A percentile compares a stretch with the other conserved stretches of the same genome.
Evolutionary conservation across 2,113 vertebrate species (phyloP).

Genomic region (Hyperopisus bebe): DNA sequence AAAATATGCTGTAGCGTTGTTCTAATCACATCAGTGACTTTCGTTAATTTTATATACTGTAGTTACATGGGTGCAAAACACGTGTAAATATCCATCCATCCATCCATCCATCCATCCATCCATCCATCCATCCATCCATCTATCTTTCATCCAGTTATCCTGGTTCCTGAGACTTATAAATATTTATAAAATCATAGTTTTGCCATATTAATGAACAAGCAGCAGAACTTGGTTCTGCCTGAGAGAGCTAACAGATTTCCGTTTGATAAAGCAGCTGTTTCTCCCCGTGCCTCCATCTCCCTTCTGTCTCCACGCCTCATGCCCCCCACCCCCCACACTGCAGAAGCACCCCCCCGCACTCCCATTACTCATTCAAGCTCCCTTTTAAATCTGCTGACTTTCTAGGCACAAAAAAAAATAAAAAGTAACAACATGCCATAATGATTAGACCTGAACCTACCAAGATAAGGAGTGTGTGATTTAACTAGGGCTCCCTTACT

Average conservation of each 20-base stretch:
- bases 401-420: constrained; percentile 23
- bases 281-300: not conserved
- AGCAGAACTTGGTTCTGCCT: not conserved
- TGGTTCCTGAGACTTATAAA: not conserved
- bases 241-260: not conserved
- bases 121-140: not conserved
- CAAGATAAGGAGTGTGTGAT: constrained; percentile 43
- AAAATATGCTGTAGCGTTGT: not conserved
- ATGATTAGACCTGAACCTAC: constrained; percentile 39
- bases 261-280: not conserved
- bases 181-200: constrained; percentile 5
- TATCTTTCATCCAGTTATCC: not conserved
- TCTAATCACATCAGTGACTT: not conserved
- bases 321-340: not conserved
- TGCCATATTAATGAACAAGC: not conserved
- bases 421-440: constrained; percentile 34
- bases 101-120: not conserved
- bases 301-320: not conserved
- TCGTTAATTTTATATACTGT: not conserved
- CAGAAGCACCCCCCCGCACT: not conserved
- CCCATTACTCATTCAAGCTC: not conserved
- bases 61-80: not conserved
- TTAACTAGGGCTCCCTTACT: constrained; percentile 39
- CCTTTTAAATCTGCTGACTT: not conserved
- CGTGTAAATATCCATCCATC: not conserved